phyloP scores from a whole-genome alignment of 2,888 invertebrate genomes.

The Rhimphoctona megacephalus region DNA sequence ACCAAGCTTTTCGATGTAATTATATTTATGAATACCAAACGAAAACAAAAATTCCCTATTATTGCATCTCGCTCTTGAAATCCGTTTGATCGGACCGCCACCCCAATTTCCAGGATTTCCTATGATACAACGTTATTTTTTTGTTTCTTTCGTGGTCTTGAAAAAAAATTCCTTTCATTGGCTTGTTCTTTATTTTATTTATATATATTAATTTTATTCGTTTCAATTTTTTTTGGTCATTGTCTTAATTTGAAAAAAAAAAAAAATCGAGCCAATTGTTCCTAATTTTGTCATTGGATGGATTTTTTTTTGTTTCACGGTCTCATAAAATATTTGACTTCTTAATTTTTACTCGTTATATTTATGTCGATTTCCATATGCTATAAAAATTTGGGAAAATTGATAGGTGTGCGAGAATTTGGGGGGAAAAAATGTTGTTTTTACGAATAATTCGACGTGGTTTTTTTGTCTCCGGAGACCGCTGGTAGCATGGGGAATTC shows the following conservation, averaged over 20 bases:
- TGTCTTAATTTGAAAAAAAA: too few relatives aligned
- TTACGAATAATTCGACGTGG: not conserved
- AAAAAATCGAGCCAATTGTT: too few relatives aligned
- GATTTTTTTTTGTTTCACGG: not conserved
- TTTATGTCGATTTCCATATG: too few relatives aligned
- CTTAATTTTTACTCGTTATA: too few relatives aligned
- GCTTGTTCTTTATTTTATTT: too few relatives aligned
- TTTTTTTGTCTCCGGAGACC: not conserved
- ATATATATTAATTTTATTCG: too few relatives aligned
- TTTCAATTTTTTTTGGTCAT: too few relatives aligned
- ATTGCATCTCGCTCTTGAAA: not conserved
- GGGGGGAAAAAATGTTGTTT: conserved; percentile 69
- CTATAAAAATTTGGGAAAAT: not conserved
- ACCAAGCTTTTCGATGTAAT: conserved; percentile 42
- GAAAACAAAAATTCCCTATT: not conserved
- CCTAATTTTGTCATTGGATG: too few relatives aligned
- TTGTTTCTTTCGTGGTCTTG: not conserved
- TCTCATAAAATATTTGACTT: too few relatives aligned
- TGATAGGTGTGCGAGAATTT: not conserved
- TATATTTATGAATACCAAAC: conserved; percentile 21
- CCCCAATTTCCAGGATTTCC: not conserved
- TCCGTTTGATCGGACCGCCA: not conserved
- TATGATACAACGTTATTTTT: not conserved
- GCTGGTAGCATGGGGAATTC: not conserved
- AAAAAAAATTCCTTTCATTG: too few relatives aligned